Evolutionary conservation across 2,888 invertebrate species (phyloP), one percentile per base, ranked within the genome.

Genomic region (Drosophila longiperda): DNA sequence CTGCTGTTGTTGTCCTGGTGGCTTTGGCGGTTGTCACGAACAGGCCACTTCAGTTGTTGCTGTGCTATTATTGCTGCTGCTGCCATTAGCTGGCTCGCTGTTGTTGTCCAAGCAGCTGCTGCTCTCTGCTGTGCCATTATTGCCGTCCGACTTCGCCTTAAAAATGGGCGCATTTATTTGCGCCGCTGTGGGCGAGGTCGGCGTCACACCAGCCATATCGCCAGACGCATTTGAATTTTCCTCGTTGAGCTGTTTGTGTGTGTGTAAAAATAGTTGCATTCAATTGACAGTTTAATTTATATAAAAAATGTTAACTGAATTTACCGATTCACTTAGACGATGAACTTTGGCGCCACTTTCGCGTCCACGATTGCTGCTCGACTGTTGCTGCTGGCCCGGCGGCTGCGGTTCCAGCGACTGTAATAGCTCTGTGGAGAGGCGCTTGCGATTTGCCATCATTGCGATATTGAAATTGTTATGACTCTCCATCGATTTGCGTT

Each of bases 401-500:
- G 82, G 60, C 60, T 68, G 50, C n/a, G 74, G 33, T 20, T 90
- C 89, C 61, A 80, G 82, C n/a, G 91, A 83, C 59, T 87, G 83
- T 7, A 85, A 90, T 73, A 92, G 68, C 69, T 93, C 93, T 3
- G 91, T 87, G 33, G 93, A 93, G 3, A 92, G 80, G n/a, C 93
- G 91, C 68, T 93, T 93, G 61, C 92, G 92, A 75, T 90, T 92
- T 15, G 92, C 92, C 81, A 91, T 69, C 73, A 92, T 79, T 40
- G 92, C 74, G 78, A 92, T 92, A 66, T 90, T 92, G 62, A 93
- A 93, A 71, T 78, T 92, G 66, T 88, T 93, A 73, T 92, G 92
- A 78, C 91, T 92, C 62, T 93, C 92, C 69, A 95, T 95, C 32
- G 95, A 94, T 88, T 96, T 96, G 69, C 96, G 94, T 91, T 97